These are phyloP conservation scores for Stegodyphus mimosarum DNA, from an alignment of 1,140 invertebrate species.

Conservation along the genomic window DNA sequence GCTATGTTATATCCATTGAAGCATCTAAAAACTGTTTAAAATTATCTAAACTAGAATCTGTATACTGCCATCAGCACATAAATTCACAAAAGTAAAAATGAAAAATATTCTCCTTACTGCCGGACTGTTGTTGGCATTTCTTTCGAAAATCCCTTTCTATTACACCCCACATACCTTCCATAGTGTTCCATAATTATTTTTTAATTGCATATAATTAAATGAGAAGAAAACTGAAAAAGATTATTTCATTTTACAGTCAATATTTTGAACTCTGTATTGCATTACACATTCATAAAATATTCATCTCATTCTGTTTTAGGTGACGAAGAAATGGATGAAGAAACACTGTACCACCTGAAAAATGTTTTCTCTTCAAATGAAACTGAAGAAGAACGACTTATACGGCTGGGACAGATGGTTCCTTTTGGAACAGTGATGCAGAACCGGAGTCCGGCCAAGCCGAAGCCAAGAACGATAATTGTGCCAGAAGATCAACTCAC, in stretches of 20 bases:
- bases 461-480: constrained; percentile 7
- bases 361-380: constrained; percentile 65
- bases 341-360: constrained; percentile 62
- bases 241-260: background rate
- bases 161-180: no score
- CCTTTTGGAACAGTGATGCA: constrained; percentile 73
- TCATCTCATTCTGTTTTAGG: constrained; percentile 14
- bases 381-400: constrained; percentile 71
- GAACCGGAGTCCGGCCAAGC: constrained; percentile 42
- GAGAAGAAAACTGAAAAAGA: no score
- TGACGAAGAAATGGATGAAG: constrained; percentile 57
- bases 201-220: no score
- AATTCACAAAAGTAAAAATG: no score
- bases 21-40: no score
- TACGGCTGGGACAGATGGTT: constrained; percentile 76
- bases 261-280: background rate
- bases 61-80: no score
- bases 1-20: no score
- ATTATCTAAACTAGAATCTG: no score
- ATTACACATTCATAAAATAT: background rate
- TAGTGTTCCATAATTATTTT: no score
- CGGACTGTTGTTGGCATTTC: no score
- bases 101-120: no score
- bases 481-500: constrained; percentile 62
- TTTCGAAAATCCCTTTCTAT: no score